Evolutionary conservation across 1,140 invertebrate species (phyloP).

Genomic region (Drosophila novamexicana): DNA sequence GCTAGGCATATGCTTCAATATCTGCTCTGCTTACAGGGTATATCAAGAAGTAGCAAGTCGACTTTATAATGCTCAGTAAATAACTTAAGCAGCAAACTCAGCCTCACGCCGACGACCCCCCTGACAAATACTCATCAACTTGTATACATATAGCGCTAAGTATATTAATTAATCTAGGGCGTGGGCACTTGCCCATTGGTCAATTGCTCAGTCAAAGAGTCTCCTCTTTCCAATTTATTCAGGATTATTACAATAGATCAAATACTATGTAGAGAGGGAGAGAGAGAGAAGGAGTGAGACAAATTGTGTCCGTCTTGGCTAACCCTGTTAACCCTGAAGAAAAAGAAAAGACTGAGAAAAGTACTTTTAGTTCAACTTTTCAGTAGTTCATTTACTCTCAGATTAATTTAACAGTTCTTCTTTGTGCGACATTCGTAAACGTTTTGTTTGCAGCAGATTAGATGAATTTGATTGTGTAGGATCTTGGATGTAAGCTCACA

Average conservation of each 20-base stretch:
- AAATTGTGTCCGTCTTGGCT: neutral
- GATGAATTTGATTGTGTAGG: too few species aligned
- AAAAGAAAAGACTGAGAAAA: neutral
- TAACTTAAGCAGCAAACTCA: conserved; percentile 14
- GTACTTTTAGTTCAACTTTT: neutral
- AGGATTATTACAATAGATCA: conserved; percentile 5
- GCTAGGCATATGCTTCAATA: too few species aligned
- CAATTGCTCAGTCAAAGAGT: neutral
- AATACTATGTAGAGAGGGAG: neutral
- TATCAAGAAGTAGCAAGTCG: neutral
- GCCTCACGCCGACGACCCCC: neutral
- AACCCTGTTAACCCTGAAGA: too few species aligned
- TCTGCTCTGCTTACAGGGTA: neutral
- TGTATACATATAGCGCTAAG: conserved; percentile 19
- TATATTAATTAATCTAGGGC: conserved; percentile 35
- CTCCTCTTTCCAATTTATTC: neutral
- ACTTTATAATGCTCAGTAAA: conserved; percentile 8
- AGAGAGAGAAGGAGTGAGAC: neutral
- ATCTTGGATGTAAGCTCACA: neutral
- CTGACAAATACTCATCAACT: neutral
- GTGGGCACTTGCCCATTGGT: conserved; percentile 5
- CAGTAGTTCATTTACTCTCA: too few species aligned
- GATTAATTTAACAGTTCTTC: too few species aligned
- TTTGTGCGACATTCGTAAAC: too few species aligned
- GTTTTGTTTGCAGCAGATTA: too few species aligned